Percentiles rank a stretch among this genome's conserved stretches.
These are phyloP conservation scores for Drosophila macrospina DNA, from an alignment of 2,888 invertebrate genomes.

Conservation along the genomic window DNA sequence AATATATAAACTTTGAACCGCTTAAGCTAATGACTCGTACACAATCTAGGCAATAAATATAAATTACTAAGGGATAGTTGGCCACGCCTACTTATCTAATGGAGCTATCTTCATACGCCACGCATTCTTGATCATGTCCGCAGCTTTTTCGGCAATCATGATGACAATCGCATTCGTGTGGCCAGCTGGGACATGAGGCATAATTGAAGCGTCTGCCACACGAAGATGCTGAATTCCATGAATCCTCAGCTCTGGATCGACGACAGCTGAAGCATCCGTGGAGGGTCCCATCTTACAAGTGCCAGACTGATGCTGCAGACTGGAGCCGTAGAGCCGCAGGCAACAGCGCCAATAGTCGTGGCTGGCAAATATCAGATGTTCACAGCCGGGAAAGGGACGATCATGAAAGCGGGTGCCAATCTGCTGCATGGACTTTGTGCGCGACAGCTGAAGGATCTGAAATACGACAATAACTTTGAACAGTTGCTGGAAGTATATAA, in stretches of 20 bases:
- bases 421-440: conserved; percentile 86
- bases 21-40: conserved; percentile 39
- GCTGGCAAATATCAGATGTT: conserved; percentile 87
- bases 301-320: conserved; percentile 90
- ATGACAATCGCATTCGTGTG: conserved; percentile 87
- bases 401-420: conserved; percentile 86
- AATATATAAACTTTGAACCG: conserved; percentile 31
- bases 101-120: conserved; percentile 83
- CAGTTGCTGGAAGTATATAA: not conserved
- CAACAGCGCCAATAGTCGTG: conserved; percentile 92
- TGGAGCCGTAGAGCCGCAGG: conserved; percentile 89
- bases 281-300: conserved; percentile 90
- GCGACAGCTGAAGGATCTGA: conserved; percentile 87
- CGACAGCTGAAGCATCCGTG: conserved; percentile 87
- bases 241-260: conserved; percentile 87
- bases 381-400: conserved; percentile 90
- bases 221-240: conserved; percentile 86
- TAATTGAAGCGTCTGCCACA: conserved; percentile 87
- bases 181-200: conserved; percentile 87
- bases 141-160: conserved; percentile 88
- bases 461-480: not conserved
- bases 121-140: conserved; percentile 86
- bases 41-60: conserved; percentile 60
- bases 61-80: not conserved
- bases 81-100: not conserved